Percentiles rank a stretch among this genome's conserved stretches.
Conservation (phyloP, 2,888 invertebrate genomes). For the Amphiduros pacificus region DNA sequence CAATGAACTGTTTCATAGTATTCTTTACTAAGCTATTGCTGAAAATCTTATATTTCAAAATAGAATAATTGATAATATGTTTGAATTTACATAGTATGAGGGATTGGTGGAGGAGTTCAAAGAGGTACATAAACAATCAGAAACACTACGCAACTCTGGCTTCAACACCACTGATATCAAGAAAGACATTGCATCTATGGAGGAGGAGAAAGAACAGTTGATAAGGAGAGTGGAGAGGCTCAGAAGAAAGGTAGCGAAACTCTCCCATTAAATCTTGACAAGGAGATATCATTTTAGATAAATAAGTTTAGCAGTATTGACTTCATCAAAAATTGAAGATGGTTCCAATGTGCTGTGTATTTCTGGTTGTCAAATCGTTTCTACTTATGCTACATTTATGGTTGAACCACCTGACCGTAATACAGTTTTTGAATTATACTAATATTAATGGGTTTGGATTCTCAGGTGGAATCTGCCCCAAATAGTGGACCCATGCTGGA, state of each 20-base stretch:
- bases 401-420: too few species aligned
- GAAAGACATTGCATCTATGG: constrained; percentile 83
- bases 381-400: too few species aligned
- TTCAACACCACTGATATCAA: constrained; percentile 79
- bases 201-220: constrained; percentile 80
- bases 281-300: too few species aligned
- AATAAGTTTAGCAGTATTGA: too few species aligned
- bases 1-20: too few species aligned
- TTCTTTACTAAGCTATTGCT: too few species aligned
- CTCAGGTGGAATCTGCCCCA: constrained; percentile 68
- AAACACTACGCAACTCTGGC: constrained; percentile 67
- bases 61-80: background rate
- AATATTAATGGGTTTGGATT: background rate
- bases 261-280: too few species aligned
- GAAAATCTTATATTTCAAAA: background rate
- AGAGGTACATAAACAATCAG: constrained; percentile 73
- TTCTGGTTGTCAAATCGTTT: too few species aligned
- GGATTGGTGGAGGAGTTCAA: constrained; percentile 80
- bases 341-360: too few species aligned
- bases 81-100: constrained; percentile 65
- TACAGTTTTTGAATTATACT: too few species aligned
- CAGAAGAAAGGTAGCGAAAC: constrained; percentile 62
- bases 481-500: constrained; percentile 70
- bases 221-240: constrained; percentile 66
- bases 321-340: too few species aligned